These are phyloP conservation scores for Clamator glandarius DNA, from an alignment of 2,797 vertebrate species.

Conservation along the genomic window DNA sequence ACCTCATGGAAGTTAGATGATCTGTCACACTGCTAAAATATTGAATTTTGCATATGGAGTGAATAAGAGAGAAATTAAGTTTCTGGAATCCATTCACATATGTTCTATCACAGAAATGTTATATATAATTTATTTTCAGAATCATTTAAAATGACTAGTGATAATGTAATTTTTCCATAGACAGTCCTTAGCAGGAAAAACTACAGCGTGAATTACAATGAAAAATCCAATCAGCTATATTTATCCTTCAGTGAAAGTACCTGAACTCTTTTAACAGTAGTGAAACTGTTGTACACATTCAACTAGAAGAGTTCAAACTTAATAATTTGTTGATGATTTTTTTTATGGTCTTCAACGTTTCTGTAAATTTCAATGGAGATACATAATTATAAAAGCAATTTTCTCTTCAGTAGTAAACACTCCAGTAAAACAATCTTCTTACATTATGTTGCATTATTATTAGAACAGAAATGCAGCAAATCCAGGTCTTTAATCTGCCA, in stretches of 20 bases:
- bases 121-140: neutral
- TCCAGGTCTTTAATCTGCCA: neutral
- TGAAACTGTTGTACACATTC: neutral
- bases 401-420: neutral
- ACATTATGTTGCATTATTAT: neutral
- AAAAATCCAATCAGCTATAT: neutral
- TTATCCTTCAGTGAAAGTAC: neutral
- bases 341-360: neutral
- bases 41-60: neutral
- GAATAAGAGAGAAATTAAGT: neutral
- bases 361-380: neutral
- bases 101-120: neutral
- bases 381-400: constrained; percentile 1
- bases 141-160: neutral
- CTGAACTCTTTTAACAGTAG: neutral
- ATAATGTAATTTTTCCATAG: neutral
- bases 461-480: neutral
- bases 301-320: neutral
- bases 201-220: neutral
- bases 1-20: neutral
- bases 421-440: neutral
- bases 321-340: neutral
- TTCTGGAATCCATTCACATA: neutral
- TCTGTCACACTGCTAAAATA: neutral
- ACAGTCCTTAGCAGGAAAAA: neutral